Percentiles rank a stretch among this genome's conserved stretches.
These are phyloP conservation scores for Amphiura filiformis DNA, from an alignment of 35 echinoderm and acorn worm genomes.

Conservation along the genomic window DNA sequence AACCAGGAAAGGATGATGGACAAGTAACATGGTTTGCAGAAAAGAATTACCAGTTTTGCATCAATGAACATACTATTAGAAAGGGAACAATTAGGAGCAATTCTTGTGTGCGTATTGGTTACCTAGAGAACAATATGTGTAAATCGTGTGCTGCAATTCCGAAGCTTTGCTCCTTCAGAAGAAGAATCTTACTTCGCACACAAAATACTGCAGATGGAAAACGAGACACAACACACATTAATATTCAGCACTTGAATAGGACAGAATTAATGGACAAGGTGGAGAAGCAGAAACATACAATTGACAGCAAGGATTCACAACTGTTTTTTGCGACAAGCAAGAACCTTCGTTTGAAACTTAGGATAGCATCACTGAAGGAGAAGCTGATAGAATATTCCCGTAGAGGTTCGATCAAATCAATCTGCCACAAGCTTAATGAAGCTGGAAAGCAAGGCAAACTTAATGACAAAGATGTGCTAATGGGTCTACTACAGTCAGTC, in stretches of 20 bases:
- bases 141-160: too few species aligned
- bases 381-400: neutral
- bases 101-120: too few species aligned
- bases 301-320: neutral
- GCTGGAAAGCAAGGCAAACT: too few species aligned
- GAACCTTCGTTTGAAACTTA: neutral
- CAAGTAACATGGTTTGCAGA: too few species aligned
- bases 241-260: neutral
- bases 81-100: too few species aligned
- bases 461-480: neutral
- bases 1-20: too few species aligned
- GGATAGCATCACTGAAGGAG: neutral
- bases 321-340: neutral
- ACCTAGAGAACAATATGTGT: too few species aligned
- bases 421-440: neutral
- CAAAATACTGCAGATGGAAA: neutral
- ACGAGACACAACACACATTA: neutral
- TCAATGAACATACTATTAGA: too few species aligned
- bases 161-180: neutral
- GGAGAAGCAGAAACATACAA: neutral
- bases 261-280: neutral
- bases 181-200: neutral
- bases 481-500: neutral
- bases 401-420: neutral
- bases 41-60: too few species aligned